A percentile compares a stretch with the other conserved stretches of the same genome.
phyloP scores from a whole-genome alignment of 2,113 vertebrate genomes.

The Notothenia coriiceps region DNA sequence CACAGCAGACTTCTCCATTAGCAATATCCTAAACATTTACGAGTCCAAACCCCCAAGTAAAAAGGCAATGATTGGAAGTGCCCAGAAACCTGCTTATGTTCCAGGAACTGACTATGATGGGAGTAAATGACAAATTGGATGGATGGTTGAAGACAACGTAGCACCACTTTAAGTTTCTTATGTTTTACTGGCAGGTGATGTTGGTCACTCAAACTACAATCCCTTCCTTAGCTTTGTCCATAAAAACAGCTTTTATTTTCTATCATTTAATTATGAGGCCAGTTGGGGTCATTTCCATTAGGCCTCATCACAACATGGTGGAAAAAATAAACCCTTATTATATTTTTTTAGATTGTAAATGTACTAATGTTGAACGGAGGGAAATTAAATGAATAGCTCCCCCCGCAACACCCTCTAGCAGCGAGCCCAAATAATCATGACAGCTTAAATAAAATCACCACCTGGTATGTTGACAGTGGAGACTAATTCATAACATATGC shows the following conservation, averaged over 20 bases:
- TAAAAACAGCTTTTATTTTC: not conserved
- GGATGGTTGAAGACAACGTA: not conserved
- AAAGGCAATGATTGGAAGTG: not conserved
- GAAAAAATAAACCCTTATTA: not conserved
- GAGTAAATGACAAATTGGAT: not conserved
- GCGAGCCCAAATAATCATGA: constrained; percentile 11
- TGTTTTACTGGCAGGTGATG: not conserved
- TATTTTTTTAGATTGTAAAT: not conserved
- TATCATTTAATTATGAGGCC: not conserved
- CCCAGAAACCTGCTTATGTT: not conserved
- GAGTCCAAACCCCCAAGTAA: not conserved
- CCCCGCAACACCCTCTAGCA: constrained; percentile 9
- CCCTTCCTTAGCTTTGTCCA: not conserved
- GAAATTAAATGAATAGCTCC: not conserved
- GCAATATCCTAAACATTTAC: not conserved
- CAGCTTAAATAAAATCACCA: constrained; percentile 27
- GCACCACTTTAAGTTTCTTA: not conserved
- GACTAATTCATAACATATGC: constrained; percentile 48
- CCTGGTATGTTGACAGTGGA: constrained; percentile 32
- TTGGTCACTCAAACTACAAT: not conserved
- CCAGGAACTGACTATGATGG: not conserved
- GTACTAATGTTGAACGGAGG: not conserved
- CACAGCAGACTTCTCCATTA: not conserved
- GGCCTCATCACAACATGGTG: not conserved
- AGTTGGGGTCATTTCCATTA: not conserved